These are phyloP conservation scores for Thalassaphorura encarpata DNA, from an alignment of 1,140 invertebrate species.

Conservation along the genomic window DNA sequence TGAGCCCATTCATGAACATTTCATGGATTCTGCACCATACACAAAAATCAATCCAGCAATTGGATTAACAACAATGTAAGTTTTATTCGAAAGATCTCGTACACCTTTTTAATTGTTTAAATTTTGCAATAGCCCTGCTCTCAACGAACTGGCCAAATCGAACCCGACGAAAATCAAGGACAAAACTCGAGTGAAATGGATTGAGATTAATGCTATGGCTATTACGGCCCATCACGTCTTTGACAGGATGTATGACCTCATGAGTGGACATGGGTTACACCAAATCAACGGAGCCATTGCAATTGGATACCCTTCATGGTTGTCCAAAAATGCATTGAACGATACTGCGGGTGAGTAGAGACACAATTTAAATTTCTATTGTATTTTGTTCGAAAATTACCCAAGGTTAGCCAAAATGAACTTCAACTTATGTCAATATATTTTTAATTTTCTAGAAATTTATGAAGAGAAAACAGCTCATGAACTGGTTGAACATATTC, in stretches of 20 bases:
- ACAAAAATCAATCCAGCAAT: slow-evolving; percentile 4
- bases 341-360: too few relatives aligned
- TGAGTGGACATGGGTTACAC: background rate
- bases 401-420: too few relatives aligned
- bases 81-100: too few relatives aligned
- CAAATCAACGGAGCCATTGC: background rate
- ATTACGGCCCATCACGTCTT: slow-evolving; percentile 10
- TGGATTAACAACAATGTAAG: slow-evolving; percentile 5
- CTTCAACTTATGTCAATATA: background rate
- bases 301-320: slow-evolving; percentile 4
- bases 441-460: background rate
- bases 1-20: background rate
- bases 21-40: background rate
- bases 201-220: slow-evolving; percentile 9
- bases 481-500: background rate
- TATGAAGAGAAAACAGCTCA: background rate
- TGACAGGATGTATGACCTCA: background rate
- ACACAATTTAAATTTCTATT: too few relatives aligned
- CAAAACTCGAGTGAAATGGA: slow-evolving; percentile 8
- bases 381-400: too few relatives aligned
- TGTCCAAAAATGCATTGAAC: background rate
- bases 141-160: background rate
- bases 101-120: background rate
- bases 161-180: background rate
- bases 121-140: background rate